A percentile compares a stretch with the other conserved stretches of the same genome.
Evolutionary conservation across 2,113 vertebrate genomes (phyloP).

Genomic region (Anseranas semipalmata): DNA sequence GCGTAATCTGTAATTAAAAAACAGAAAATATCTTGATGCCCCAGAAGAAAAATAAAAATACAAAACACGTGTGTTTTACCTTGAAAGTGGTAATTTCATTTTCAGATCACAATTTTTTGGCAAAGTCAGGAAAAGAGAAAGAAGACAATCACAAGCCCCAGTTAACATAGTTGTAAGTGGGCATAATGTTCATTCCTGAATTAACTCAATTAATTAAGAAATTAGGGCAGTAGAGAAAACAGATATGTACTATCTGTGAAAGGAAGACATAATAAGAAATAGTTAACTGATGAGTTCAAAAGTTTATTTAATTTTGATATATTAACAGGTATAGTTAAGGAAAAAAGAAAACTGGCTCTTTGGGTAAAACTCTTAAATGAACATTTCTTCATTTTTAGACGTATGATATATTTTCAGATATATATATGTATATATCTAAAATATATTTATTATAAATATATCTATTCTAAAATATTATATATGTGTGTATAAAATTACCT

Average conservation of each 20-base stretch:
- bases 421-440: not conserved
- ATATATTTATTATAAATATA: not conserved
- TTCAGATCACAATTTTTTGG: not conserved
- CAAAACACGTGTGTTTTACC: not conserved
- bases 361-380: not conserved
- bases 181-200: not conserved
- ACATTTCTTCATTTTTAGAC: not conserved
- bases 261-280: not conserved
- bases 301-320: not conserved
- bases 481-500: not conserved
- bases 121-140: not conserved
- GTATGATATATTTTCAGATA: no score
- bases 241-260: not conserved
- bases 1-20: constrained; percentile 51
- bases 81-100: not conserved
- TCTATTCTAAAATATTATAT: not conserved
- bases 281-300: not conserved
- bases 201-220: not conserved
- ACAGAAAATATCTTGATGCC: not conserved
- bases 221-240: not conserved
- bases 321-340: not conserved
- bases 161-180: not conserved
- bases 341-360: not conserved
- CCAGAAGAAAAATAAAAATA: not conserved
- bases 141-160: not conserved